These are phyloP conservation scores for Drosophila takahashii DNA, from an alignment of 1,140 invertebrate species.

Conservation along the genomic window DNA sequence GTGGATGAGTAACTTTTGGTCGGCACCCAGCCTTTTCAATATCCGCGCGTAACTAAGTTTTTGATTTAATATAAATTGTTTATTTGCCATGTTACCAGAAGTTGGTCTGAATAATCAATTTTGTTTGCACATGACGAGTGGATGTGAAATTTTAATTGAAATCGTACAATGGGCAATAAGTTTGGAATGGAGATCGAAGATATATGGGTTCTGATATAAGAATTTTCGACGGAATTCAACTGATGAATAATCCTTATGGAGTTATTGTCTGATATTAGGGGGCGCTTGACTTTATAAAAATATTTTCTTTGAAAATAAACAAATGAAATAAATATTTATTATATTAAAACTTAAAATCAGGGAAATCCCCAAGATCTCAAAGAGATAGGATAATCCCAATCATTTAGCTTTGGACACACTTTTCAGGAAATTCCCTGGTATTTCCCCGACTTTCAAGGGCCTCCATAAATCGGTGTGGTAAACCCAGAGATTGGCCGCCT, in stretches of 20 bases:
- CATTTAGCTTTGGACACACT: background rate
- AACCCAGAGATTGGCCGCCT: slow-evolving; percentile 29
- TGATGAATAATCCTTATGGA: background rate
- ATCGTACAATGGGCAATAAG: background rate
- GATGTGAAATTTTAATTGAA: slow-evolving; percentile 11
- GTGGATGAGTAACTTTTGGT: slow-evolving; percentile 17
- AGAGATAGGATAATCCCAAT: background rate
- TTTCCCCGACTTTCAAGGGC: slow-evolving; percentile 1
- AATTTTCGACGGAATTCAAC: background rate
- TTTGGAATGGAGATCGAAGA: background rate
- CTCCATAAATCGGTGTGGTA: slow-evolving; percentile 32
- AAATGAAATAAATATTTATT: no score
- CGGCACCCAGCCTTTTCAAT: background rate
- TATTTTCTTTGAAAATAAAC: no score
- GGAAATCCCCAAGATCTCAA: background rate
- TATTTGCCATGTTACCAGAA: slow-evolving; percentile 7
- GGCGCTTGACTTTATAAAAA: no score
- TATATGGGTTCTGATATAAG: background rate
- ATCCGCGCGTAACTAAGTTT: background rate
- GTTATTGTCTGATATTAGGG: background rate
- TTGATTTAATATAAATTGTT: slow-evolving; percentile 25
- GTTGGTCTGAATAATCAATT: slow-evolving; percentile 1
- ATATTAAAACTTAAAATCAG: no score
- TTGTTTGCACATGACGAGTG: slow-evolving; percentile 3
- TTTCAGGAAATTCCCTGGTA: background rate